phyloP scores from a whole-genome alignment of 2,113 vertebrate species.

The Zingel zingel region DNA sequence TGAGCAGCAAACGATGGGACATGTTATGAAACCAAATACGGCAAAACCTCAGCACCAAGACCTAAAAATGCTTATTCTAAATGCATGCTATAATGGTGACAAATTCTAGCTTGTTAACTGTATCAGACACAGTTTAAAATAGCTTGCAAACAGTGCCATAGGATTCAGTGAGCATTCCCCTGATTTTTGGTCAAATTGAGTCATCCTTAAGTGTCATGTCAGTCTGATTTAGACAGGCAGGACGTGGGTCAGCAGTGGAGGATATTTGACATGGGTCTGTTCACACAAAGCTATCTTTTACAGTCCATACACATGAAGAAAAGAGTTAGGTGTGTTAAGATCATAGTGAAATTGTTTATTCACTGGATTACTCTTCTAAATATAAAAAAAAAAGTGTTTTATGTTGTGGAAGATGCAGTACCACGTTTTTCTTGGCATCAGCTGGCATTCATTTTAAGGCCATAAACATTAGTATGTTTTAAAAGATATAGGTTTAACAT shows the following conservation, averaged over 20 bases:
- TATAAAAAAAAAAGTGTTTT: not conserved
- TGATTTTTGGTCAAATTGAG: slow-evolving; percentile 59
- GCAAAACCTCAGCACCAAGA: not conserved
- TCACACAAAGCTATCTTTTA: slow-evolving; percentile 67
- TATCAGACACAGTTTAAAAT: slow-evolving; percentile 38
- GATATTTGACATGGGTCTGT: slow-evolving; percentile 75
- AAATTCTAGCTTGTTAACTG: slow-evolving; percentile 22
- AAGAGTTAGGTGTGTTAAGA: slow-evolving; percentile 31
- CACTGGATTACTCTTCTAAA: slow-evolving; percentile 4
- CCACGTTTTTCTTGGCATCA: slow-evolving; percentile 32
- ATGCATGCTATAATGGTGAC: not conserved
- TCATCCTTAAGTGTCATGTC: slow-evolving; percentile 54
- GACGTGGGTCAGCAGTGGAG: slow-evolving; percentile 78
- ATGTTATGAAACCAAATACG: slow-evolving; percentile 31
- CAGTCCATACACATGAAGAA: slow-evolving; percentile 56
- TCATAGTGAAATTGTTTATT: slow-evolving; percentile 22
- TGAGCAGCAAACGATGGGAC: slow-evolving; percentile 41
- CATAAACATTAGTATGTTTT: not conserved
- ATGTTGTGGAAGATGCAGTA: not conserved
- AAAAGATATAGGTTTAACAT: slow-evolving; percentile 18
- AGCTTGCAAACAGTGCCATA: slow-evolving; percentile 19
- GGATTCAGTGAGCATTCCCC: slow-evolving; percentile 76
- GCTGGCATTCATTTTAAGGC: slow-evolving; percentile 16
- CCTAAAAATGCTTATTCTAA: slow-evolving; percentile 10
- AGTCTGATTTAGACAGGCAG: slow-evolving; percentile 59